A percentile compares a stretch with the other conserved stretches of the same genome.
These are phyloP conservation scores for Phylloscopus collybita DNA, from an alignment of 2,797 vertebrate genomes.

Conservation along the genomic window DNA sequence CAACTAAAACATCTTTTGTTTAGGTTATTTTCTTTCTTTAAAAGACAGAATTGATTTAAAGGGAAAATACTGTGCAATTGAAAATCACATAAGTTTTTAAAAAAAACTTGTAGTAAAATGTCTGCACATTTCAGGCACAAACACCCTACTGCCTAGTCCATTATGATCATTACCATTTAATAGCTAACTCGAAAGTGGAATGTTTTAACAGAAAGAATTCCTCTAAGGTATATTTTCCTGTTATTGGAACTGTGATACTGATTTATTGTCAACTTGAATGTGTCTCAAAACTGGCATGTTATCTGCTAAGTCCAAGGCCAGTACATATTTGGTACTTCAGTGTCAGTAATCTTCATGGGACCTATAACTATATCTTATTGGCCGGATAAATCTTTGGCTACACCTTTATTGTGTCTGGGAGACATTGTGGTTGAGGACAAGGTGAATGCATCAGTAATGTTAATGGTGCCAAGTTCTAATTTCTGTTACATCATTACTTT, in stretches of 20 bases:
- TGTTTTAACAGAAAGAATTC: conserved; percentile 44
- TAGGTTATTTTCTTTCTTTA: background rate
- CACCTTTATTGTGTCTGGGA: conserved; percentile 37
- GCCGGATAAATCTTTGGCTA: conserved; percentile 49
- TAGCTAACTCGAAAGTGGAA: conserved; percentile 22
- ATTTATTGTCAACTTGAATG: conserved; percentile 68
- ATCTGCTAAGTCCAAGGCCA: conserved; percentile 68
- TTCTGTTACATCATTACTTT: background rate
- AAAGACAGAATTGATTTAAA: background rate
- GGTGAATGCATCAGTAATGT: background rate
- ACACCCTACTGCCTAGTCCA: background rate
- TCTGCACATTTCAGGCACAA: background rate
- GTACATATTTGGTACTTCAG: conserved; percentile 55
- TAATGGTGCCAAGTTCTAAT: background rate
- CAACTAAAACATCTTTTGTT: background rate
- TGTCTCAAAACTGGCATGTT: conserved; percentile 66
- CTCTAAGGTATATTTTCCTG: conserved; percentile 52
- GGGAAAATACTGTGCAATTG: background rate
- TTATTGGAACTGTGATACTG: conserved; percentile 63
- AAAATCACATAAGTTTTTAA: background rate
- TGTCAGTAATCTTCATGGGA: conserved; percentile 58
- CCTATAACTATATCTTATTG: conserved; percentile 44
- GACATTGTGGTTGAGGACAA: background rate
- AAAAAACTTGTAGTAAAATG: background rate
- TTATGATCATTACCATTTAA: conserved; percentile 41